Conservation (phyloP, 2,113 vertebrate species). For the Gymnocephalus cernua region DNA sequence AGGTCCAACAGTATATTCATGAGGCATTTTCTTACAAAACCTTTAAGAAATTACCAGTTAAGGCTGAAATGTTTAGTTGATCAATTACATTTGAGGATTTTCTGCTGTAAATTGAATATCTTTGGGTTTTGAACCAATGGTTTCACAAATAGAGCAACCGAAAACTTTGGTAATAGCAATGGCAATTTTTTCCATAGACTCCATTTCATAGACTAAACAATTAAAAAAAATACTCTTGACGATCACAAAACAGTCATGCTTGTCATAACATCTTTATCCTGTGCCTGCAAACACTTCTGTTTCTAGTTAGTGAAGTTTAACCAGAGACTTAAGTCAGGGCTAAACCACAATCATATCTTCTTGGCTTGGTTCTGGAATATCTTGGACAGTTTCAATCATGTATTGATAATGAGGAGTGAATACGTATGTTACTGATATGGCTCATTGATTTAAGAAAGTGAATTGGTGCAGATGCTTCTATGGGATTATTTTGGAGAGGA, state of each 20-base stretch:
- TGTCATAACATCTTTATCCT: no score
- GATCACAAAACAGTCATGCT: no score
- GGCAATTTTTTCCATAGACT: not conserved
- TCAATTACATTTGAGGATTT: not conserved
- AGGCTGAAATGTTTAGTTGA: not conserved
- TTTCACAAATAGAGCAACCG: not conserved
- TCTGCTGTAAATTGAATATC: not conserved
- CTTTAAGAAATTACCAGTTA: not conserved
- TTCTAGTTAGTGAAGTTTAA: not conserved
- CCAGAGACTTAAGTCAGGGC: not conserved
- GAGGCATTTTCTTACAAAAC: not conserved
- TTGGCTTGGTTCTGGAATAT: not conserved
- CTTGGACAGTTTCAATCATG: not conserved
- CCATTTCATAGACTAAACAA: not conserved
- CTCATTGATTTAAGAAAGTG: slow-evolving; percentile 59
- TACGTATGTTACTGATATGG: slow-evolving; percentile 33
- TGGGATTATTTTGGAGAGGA: slow-evolving; percentile 67
- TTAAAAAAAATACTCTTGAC: not conserved
- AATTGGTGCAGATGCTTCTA: slow-evolving; percentile 59
- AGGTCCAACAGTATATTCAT: not conserved
- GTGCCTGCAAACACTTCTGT: not conserved
- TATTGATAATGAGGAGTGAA: slow-evolving; percentile 3
- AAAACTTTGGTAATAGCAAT: not conserved
- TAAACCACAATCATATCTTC: not conserved
- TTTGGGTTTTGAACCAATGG: not conserved